phyloP scores from a whole-genome alignment of 2,888 invertebrate species.

The Sepioteuthis lessoniana region DNA sequence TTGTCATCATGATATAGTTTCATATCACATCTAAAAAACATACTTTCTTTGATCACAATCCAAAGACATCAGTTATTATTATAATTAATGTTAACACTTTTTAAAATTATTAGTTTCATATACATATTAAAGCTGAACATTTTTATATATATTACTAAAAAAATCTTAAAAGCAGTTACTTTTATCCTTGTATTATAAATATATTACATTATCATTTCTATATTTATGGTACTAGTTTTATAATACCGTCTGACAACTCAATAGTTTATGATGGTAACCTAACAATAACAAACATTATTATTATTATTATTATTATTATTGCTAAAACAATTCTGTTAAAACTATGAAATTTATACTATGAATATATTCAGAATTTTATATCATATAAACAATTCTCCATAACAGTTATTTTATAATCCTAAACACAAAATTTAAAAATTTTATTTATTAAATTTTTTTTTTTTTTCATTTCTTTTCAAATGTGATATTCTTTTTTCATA shows the following conservation, averaged over 20 bases:
- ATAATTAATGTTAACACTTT: neutral
- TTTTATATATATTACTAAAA: neutral
- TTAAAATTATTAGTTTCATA: neutral
- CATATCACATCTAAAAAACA: neutral
- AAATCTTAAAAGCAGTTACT: no score
- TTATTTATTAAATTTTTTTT: neutral
- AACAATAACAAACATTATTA: neutral
- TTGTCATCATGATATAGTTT: neutral
- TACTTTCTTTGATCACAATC: neutral
- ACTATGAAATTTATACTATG: neutral
- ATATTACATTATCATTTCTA: neutral
- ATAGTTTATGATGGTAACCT: neutral
- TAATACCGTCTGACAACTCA: neutral
- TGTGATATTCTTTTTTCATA: neutral
- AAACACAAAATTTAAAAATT: neutral
- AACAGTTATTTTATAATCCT: no score
- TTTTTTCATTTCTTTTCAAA: neutral
- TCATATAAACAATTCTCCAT: no score
- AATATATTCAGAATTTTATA: neutral
- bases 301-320: neutral
- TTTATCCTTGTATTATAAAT: neutral
- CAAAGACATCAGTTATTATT: neutral
- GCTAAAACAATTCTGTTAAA: neutral
- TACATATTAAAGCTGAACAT: neutral
- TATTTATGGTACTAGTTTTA: neutral